These are phyloP conservation scores for Nansenia antarctica DNA, from an alignment of 2,113 vertebrate genomes.

Conservation along the genomic window DNA sequence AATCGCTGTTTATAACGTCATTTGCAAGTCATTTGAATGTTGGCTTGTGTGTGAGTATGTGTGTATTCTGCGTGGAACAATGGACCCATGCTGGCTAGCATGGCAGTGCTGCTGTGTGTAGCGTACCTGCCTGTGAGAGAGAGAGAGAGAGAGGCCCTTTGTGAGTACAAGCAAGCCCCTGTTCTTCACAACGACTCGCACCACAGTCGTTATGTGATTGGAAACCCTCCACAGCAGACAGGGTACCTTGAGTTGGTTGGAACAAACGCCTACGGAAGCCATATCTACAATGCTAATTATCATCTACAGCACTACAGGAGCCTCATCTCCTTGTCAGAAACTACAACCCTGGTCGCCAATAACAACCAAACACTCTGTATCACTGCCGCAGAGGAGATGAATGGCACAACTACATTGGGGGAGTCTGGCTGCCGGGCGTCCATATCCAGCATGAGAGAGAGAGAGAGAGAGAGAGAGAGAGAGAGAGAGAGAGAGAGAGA, in stretches of 20 bases:
- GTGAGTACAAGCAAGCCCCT: conserved; percentile 31
- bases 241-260: conserved; percentile 62
- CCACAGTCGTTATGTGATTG: conserved; percentile 62
- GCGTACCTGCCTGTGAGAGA: background rate
- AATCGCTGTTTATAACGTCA: too few species aligned
- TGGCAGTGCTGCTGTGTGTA: background rate
- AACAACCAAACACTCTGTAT: conserved; percentile 39
- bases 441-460: conserved; percentile 24
- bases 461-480: background rate
- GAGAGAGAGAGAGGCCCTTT: conserved; percentile 34
- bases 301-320: conserved; percentile 44
- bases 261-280: conserved; percentile 59
- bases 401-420: conserved; percentile 25
- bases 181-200: conserved; percentile 55
- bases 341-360: conserved; percentile 40
- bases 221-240: conserved; percentile 35
- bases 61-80: background rate
- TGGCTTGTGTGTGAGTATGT: background rate
- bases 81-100: background rate
- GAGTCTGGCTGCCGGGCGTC: conserved; percentile 22
- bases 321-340: conserved; percentile 43
- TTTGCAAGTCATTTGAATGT: background rate
- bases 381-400: conserved; percentile 39
- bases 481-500: background rate
- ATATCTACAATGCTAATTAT: conserved; percentile 69